These are phyloP conservation scores for Coccyzus lansbergi DNA, from an alignment of 2,797 vertebrate genomes.

Conservation along the genomic window DNA sequence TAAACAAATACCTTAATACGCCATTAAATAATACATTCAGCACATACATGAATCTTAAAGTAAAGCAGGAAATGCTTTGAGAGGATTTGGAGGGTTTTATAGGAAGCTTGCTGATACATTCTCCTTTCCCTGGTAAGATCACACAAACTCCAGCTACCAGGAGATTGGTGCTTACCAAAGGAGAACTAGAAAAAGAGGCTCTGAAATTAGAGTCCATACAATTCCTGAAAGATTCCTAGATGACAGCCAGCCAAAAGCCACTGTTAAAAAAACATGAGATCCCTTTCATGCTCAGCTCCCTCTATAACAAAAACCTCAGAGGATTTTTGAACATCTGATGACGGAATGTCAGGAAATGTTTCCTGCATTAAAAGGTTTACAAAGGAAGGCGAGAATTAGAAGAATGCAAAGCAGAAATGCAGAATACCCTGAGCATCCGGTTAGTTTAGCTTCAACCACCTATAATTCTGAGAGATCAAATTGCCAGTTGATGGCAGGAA, in stretches of 20 bases:
- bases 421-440: slow-evolving; percentile 29
- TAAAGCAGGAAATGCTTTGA: neutral
- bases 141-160: neutral
- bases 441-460: slow-evolving; percentile 34
- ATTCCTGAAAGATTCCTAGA: neutral
- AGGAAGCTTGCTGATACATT: neutral
- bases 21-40: neutral
- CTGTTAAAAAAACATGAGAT: neutral
- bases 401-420: slow-evolving; percentile 41
- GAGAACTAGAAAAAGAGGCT: neutral
- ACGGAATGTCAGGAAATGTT: neutral
- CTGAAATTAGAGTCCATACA: neutral
- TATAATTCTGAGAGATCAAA: slow-evolving; percentile 46
- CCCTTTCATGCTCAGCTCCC: neutral
- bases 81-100: neutral
- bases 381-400: slow-evolving; percentile 28
- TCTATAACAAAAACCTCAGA: neutral
- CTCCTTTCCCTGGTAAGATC: neutral
- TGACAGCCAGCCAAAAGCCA: neutral
- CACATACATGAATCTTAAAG: neutral
- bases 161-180: neutral
- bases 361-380: neutral
- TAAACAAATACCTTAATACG: neutral
- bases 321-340: neutral
- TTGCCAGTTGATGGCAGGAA: neutral